These are phyloP conservation scores for Protobothrops flavoviridis DNA, from an alignment of 2,113 vertebrate genomes.

Conservation along the genomic window DNA sequence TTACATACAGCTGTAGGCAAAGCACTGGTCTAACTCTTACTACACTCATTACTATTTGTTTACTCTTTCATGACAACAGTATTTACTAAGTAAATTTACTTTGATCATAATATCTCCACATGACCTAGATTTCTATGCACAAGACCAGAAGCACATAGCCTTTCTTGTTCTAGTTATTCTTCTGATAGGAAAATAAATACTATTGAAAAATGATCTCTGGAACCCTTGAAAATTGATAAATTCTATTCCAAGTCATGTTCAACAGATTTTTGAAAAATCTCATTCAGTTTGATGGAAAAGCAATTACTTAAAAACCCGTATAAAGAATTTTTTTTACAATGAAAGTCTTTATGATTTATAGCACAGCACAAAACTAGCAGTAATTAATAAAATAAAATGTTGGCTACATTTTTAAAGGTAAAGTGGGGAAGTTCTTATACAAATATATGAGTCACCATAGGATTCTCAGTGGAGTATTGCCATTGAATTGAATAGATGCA, in stretches of 20 bases:
- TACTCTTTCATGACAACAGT: not conserved
- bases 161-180: not conserved
- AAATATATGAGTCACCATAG: not conserved
- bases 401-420: not conserved
- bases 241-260: not conserved
- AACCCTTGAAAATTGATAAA: not conserved
- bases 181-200: not conserved
- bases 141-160: not conserved
- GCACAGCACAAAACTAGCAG: not conserved
- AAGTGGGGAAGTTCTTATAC: not conserved
- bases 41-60: not conserved
- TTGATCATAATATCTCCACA: not conserved
- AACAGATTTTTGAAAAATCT: not conserved
- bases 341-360: not conserved
- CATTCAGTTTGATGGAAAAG: not conserved
- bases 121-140: not conserved
- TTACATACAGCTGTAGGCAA: not conserved
- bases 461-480: not conserved
- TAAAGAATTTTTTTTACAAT: not conserved
- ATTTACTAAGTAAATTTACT: not conserved
- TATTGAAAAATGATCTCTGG: not conserved
- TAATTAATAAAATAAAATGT: not conserved
- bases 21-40: not conserved
- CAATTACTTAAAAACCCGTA: not conserved
- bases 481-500: not conserved